Evolutionary conservation across 2,113 vertebrate species (phyloP), one percentile per base, ranked within the genome.

Genomic region (Polyodon spathula): DNA sequence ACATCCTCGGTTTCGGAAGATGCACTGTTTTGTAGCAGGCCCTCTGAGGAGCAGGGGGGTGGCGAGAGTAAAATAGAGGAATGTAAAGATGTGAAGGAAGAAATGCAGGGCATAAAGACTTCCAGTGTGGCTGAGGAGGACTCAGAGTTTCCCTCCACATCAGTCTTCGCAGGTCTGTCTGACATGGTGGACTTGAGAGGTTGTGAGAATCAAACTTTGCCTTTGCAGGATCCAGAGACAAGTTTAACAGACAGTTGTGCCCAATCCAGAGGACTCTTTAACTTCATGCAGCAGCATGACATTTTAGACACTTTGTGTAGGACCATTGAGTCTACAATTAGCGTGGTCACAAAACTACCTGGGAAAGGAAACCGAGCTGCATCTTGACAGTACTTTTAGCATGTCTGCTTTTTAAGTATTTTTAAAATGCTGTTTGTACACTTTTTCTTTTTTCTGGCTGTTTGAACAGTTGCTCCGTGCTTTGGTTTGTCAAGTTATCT

Each of bases 291-390:
- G 75, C 88, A 89, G 56, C 88, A 91, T 15, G 96, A 99, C 85
- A 87, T 92, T 83, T 88, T 98, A 86, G 96, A 99, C 80, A 92
- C 88, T 84, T 89, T 99, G 71, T 90, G 93, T 76, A 88, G 93
- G 88, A 99, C 96, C 76, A 90, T 97, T 78, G 96, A 99, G 77
- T 92, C 95, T 59, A 89, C 93, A 15, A 93, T 99, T 76, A 88
- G 91, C 14, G 84, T 93, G 81, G 90, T 99, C 76, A 89, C 84
- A 71, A 95, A 95, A 90, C 90, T 97, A 79, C 89, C 89, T 7
- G 80, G 77, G 60, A 90, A 90, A 87, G 91, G 83, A 78, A 84
- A 86, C 63, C 88, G 87, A 75, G 85, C 89, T 77, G 83, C 91
- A 74, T 97, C 93, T 84, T 99, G 96, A 98, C 92, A 89, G 87